Percentiles rank a stretch among this genome's conserved stretches.
Evolutionary conservation across 2,888 invertebrate genomes (phyloP).

Genomic region (Agrilus biguttatus): DNA sequence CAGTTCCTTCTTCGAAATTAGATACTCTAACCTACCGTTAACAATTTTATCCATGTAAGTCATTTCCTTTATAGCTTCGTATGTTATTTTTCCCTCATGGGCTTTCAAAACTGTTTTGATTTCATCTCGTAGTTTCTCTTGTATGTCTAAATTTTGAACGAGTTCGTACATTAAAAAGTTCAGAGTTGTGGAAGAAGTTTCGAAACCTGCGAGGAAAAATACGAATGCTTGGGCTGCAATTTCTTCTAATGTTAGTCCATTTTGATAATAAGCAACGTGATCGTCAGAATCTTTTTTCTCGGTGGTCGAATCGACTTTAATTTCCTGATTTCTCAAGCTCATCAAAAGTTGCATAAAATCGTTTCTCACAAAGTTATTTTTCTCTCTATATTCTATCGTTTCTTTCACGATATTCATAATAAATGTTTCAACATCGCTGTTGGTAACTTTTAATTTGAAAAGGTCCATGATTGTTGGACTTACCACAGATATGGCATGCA

Average conservation of each 20-base stretch:
- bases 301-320: too few relatives aligned
- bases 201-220: constrained; percentile 24
- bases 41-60: constrained; percentile 34
- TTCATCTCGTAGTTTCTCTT: constrained; percentile 30
- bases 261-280: too few relatives aligned
- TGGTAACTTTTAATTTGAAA: constrained; percentile 13
- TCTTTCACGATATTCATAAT: constrained; percentile 30
- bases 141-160: constrained; percentile 31
- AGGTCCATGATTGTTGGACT: constrained; percentile 11
- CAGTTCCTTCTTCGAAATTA: too few relatives aligned
- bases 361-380: constrained; percentile 31
- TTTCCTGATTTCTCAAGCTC: constrained; percentile 22
- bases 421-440: constrained; percentile 23
- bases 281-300: too few relatives aligned
- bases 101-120: constrained; percentile 25
- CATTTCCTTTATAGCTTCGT: constrained; percentile 34
- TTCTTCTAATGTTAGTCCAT: constrained; percentile 6
- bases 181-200: constrained; percentile 27
- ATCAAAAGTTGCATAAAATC: constrained; percentile 40
- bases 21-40: constrained; percentile 13
- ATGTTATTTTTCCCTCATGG: constrained; percentile 28
- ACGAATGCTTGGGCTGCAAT: constrained; percentile 17
- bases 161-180: constrained; percentile 36
- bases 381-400: constrained; percentile 31
- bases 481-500: constrained; percentile 4